A percentile compares a stretch with the other conserved stretches of the same genome.
phyloP scores from a whole-genome alignment of 2,113 vertebrate species.

The Oceanites oceanicus region DNA sequence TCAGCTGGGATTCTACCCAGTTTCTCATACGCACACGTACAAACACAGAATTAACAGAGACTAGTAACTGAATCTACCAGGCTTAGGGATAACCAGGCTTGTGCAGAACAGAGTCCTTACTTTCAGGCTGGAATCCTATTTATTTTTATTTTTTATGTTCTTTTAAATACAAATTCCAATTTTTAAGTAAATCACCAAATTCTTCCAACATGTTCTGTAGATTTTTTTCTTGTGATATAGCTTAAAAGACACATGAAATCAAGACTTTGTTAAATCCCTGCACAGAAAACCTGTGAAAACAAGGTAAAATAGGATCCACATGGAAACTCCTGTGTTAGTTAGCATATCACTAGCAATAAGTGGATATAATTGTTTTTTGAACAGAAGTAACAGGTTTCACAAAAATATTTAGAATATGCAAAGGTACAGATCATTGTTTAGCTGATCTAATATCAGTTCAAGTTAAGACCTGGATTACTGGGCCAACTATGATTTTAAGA shows the following conservation, averaged over 20 bases:
- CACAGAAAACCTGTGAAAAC: background rate
- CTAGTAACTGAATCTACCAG: background rate
- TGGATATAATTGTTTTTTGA: background rate
- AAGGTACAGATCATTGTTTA: background rate
- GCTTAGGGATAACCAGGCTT: background rate
- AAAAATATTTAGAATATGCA: conserved; percentile 19
- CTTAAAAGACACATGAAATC: background rate
- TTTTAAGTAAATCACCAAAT: background rate
- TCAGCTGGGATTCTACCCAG: background rate
- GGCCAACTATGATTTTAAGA: background rate
- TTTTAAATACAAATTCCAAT: background rate
- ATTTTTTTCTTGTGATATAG: background rate
- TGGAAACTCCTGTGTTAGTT: background rate
- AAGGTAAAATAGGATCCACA: background rate
- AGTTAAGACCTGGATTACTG: background rate
- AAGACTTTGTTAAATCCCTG: background rate
- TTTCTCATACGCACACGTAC: background rate
- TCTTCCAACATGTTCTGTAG: background rate
- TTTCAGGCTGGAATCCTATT: background rate
- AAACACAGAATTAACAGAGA: background rate
- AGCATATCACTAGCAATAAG: background rate
- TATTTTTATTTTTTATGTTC: background rate
- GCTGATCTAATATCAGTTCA: background rate
- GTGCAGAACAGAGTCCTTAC: background rate
- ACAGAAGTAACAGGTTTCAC: background rate